Evolutionary conservation across 1,140 invertebrate species (phyloP).

Genomic region (Caenorhabditis latens): DNA sequence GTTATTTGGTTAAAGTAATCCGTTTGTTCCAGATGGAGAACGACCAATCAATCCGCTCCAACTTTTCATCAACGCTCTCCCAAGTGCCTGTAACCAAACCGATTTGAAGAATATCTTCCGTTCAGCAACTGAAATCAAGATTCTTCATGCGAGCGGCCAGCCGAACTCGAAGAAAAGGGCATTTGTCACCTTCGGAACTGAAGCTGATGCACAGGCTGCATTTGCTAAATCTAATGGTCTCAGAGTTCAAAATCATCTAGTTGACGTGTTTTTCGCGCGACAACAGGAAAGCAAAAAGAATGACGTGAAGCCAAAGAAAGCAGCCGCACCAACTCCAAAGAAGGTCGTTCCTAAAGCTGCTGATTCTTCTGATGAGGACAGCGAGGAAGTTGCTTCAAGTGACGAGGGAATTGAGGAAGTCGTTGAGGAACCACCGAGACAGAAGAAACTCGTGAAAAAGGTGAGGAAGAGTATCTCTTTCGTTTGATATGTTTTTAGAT

Average conservation of each 20-base stretch:
- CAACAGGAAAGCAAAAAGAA: conserved; percentile 3
- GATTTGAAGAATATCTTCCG: conserved; percentile 61
- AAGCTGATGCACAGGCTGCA: conserved; percentile 54
- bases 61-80: conserved; percentile 59
- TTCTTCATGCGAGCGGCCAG: conserved; percentile 33
- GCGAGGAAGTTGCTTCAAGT: conserved; percentile 51
- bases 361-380: conserved; percentile 43
- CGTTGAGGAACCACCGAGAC: conserved; percentile 23
- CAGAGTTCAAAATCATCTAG: conserved; percentile 49
- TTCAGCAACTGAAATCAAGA: conserved; percentile 50
- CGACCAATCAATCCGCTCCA: conserved; percentile 61
- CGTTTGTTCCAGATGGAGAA: conserved; percentile 22
- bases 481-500: not conserved
- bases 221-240: conserved; percentile 59
- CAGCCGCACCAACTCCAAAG: not conserved
- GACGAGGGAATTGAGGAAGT: conserved; percentile 60
- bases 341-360: conserved; percentile 1
- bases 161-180: conserved; percentile 43
- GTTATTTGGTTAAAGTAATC: not conserved
- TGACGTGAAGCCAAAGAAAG: conserved; percentile 40
- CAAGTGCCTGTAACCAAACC: conserved; percentile 12
- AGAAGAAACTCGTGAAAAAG: conserved; percentile 37
- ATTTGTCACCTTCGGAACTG: conserved; percentile 57
- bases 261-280: conserved; percentile 61
- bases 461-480: not conserved